Evolutionary conservation across 2,113 vertebrate species (phyloP).

Genomic region (Apaloderma vittatum): DNA sequence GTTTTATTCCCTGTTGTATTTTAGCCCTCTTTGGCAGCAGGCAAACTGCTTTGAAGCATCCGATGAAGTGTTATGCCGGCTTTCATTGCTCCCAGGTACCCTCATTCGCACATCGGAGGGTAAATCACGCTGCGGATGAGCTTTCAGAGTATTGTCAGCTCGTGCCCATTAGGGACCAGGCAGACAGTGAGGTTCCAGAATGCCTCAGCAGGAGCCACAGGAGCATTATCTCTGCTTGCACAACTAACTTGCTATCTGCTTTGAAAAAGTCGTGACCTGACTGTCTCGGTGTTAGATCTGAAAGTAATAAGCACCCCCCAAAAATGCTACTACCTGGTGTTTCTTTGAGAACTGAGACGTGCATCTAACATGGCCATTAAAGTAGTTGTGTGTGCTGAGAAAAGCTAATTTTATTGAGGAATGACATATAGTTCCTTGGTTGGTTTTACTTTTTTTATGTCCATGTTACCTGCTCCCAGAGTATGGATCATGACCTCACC

Average conservation of each 20-base stretch:
- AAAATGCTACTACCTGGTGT: neutral
- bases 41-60: neutral
- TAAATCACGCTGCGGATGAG: neutral
- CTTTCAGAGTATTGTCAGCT: neutral
- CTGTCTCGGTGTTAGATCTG: neutral
- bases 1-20: neutral
- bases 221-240: neutral
- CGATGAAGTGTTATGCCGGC: rapidly evolving
- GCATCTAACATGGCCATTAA: neutral
- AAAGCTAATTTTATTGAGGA: neutral
- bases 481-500: neutral
- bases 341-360: neutral
- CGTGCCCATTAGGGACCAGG: neutral
- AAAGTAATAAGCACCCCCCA: neutral
- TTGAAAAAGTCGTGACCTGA: neutral
- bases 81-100: neutral
- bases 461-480: neutral
- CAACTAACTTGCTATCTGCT: neutral
- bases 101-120: rapidly evolving
- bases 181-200: neutral
- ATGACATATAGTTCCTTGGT: neutral
- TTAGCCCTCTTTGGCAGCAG: neutral
- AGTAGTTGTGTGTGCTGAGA: neutral
- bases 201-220: neutral
- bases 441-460: neutral